Conservation (phyloP, 2,113 vertebrate species). For the Ahaetulla prasina region DNA sequence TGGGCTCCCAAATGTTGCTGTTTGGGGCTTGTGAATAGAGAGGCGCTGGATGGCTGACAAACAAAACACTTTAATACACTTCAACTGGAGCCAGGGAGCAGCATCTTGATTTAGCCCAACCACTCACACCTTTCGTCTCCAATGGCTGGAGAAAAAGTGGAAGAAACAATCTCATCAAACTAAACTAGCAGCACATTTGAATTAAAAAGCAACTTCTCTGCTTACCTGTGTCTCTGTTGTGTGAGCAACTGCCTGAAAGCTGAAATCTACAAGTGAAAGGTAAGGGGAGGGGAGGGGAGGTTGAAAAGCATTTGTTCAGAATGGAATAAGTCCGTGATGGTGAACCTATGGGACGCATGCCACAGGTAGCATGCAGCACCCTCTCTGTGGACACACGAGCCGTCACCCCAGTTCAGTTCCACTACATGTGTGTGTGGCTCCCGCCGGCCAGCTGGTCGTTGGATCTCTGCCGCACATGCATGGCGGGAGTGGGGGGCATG, state of each 20-base stretch:
- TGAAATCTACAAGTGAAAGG: constrained; percentile 21
- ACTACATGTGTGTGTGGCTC: too few relatives aligned
- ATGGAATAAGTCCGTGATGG: not conserved
- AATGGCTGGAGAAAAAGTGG: not conserved
- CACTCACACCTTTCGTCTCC: constrained; percentile 21
- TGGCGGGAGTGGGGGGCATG: too few relatives aligned
- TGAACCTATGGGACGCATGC: too few relatives aligned
- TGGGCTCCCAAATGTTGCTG: constrained; percentile 43
- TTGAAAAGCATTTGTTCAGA: not conserved
- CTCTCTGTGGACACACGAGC: too few relatives aligned
- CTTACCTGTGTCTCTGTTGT: constrained; percentile 45
- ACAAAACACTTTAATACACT: constrained; percentile 61
- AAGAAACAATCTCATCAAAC: constrained; percentile 42
- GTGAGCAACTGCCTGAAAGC: constrained; percentile 49
- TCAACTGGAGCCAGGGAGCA: constrained; percentile 47
- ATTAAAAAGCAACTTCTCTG: constrained; percentile 56
- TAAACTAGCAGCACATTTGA: constrained; percentile 44
- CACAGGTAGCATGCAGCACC: too few relatives aligned
- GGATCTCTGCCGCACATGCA: too few relatives aligned
- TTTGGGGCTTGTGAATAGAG: constrained; percentile 52
- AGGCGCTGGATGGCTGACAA: constrained; percentile 55
- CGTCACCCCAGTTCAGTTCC: too few relatives aligned
- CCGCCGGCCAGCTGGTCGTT: too few relatives aligned
- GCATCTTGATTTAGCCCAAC: not conserved
- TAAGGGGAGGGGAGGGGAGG: not conserved